Evolutionary conservation across 2,888 invertebrate species (phyloP).

Genomic region (Melanargia galathea): DNA sequence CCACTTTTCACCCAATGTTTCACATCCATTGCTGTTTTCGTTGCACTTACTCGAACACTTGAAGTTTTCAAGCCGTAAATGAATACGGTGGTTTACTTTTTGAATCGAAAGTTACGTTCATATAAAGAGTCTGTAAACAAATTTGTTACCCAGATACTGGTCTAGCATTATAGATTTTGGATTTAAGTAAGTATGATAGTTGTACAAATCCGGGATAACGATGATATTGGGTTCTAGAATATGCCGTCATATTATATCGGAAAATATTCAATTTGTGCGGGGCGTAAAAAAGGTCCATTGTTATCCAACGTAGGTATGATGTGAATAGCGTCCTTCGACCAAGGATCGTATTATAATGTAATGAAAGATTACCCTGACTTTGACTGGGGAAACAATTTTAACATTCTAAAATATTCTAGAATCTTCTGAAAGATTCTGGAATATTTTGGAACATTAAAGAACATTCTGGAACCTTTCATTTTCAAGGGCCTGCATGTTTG

Average conservation of each 20-base stretch:
- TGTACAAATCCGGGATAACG: slow-evolving; percentile 57
- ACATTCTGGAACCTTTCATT: too few species aligned
- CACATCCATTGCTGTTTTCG: slow-evolving; percentile 38
- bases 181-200: slow-evolving; percentile 63
- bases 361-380: slow-evolving; percentile 14
- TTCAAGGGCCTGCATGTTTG: too few species aligned
- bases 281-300: slow-evolving; percentile 28
- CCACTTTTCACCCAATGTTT: slow-evolving; percentile 43
- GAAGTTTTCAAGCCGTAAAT: slow-evolving; percentile 40
- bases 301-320: slow-evolving; percentile 16
- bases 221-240: slow-evolving; percentile 42
- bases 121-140: slow-evolving; percentile 58
- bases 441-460: too few species aligned
- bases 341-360: slow-evolving; percentile 6
- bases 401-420: too few species aligned
- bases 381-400: background rate
- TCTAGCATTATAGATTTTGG: slow-evolving; percentile 76
- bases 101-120: slow-evolving; percentile 43
- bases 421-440: too few species aligned
- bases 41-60: background rate
- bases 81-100: slow-evolving; percentile 39
- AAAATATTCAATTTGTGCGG: slow-evolving; percentile 27
- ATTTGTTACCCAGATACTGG: slow-evolving; percentile 67
- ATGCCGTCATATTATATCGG: slow-evolving; percentile 25
- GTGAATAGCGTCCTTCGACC: slow-evolving; percentile 9